Conservation (phyloP, 2,888 invertebrate genomes). For the Chouioia cunea region DNA sequence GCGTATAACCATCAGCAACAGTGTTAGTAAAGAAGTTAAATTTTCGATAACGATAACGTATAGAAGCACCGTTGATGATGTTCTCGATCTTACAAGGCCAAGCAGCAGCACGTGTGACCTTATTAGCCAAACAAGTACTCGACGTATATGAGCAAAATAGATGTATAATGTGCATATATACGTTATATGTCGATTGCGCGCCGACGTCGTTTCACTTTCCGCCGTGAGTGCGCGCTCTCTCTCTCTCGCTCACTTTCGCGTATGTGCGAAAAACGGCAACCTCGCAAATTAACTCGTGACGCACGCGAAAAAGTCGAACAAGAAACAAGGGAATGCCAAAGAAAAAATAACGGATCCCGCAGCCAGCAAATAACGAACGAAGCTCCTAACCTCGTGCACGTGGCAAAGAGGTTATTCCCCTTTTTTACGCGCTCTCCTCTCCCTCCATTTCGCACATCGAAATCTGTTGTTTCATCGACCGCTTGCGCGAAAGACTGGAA, state of each 20-base stretch:
- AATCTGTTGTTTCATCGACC: slow-evolving; percentile 30
- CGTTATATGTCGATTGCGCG: background rate
- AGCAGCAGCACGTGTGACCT: slow-evolving; percentile 42
- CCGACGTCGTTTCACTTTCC: no score
- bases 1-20: no score
- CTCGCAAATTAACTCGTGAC: no score
- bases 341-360: background rate
- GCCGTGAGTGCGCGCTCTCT: no score
- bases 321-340: background rate
- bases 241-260: no score
- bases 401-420: slow-evolving; percentile 45
- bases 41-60: no score
- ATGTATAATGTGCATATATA: background rate
- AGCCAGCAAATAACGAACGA: no score
- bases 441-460: no score
- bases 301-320: background rate
- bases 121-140: slow-evolving; percentile 39
- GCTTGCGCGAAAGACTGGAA: background rate
- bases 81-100: slow-evolving; percentile 34
- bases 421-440: background rate
- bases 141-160: no score
- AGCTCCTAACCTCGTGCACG: slow-evolving; percentile 42
- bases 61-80: background rate
- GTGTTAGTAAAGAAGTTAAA: no score
- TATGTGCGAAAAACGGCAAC: no score